Base-by-base conservation (phyloP, 2,888 invertebrate species). In the Ichneumoninae sp. region DNA sequence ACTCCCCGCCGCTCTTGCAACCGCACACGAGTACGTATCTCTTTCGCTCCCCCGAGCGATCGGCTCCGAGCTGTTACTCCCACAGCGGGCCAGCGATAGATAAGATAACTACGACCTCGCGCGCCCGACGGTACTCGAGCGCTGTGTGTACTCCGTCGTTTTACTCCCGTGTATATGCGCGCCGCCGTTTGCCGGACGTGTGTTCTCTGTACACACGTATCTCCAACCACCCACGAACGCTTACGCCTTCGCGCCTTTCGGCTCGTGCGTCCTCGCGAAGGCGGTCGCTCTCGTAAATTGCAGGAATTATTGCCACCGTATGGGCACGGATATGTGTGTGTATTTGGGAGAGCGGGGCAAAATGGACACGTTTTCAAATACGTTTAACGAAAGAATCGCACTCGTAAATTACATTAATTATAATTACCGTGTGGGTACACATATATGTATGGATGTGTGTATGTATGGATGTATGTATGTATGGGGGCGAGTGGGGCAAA, bases 81-180 rank as follows among this genome's bases (percentile, higher is more conserved):
- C 79, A 60, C 79, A 33, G 66, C 47, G 60, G 75, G 69, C 81
- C 77, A 73, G 76, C 84, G 71, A 84, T 74, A 81, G 81, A 84
- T 84, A 81, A 81, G 81, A 81, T 81, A 84, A 80, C 74, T 75
- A 52, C 81, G 84, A 84, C 68, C 84, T 84, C 84, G 84, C 73
- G 71, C 44, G 57, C 73, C 71, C 83, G 76, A 78, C 79, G 36
- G 10, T 50, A 54, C 60, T 33, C 47, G 47, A 54, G 8, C 54
- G 54, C 22, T 54, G 22, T 54, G 54, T 54, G 54, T 22, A 54
- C 52, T 4, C 16, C 16, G 44, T 47, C 44, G 44, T 16, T 47
- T 47, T 47, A 47, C 44, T 47, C 44, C 13, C 16, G 40, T 52
- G n/a, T 52, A 19, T 16, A 63, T 63, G 7, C 60, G 16, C 36